phyloP scores from a whole-genome alignment of 2,888 invertebrate species.

The Lasioglossum vierecki region DNA sequence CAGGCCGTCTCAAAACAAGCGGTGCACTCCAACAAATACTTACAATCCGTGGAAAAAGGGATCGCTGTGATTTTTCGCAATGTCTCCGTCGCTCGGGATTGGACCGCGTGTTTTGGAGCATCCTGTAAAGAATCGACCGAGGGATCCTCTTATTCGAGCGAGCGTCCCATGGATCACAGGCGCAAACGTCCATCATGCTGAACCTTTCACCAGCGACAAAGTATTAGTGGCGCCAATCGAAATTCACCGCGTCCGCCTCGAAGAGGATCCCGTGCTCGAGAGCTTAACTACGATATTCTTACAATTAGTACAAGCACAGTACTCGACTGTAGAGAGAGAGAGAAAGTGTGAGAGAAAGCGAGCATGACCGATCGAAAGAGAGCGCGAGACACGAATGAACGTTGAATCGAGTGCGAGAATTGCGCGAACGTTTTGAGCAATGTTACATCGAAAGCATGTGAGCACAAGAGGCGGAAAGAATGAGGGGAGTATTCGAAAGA shows the following conservation, averaged over 20 bases:
- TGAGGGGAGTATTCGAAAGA: neutral
- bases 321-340: slow-evolving; percentile 65
- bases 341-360: neutral
- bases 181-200: slow-evolving; percentile 42
- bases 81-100: neutral
- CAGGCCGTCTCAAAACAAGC: neutral
- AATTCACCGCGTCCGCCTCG: slow-evolving; percentile 24
- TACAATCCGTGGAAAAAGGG: neutral
- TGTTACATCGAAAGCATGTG: neutral
- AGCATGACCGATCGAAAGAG: slow-evolving; percentile 20
- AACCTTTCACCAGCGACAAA: slow-evolving; percentile 24
- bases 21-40: neutral
- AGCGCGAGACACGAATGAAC: slow-evolving; percentile 10
- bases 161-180: slow-evolving; percentile 15
- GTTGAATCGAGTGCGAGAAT: neutral
- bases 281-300: slow-evolving; percentile 75
- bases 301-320: slow-evolving; percentile 77
- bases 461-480: neutral
- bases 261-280: slow-evolving; percentile 50
- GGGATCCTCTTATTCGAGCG: slow-evolving; percentile 42
- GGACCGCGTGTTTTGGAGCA: neutral
- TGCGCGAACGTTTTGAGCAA: slow-evolving; percentile 14
- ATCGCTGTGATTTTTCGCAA: neutral
- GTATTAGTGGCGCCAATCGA: slow-evolving; percentile 45
- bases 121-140: slow-evolving; percentile 33